Evolutionary conservation across 2,888 invertebrate genomes (phyloP).

Genomic region (Beris morrisii): DNA sequence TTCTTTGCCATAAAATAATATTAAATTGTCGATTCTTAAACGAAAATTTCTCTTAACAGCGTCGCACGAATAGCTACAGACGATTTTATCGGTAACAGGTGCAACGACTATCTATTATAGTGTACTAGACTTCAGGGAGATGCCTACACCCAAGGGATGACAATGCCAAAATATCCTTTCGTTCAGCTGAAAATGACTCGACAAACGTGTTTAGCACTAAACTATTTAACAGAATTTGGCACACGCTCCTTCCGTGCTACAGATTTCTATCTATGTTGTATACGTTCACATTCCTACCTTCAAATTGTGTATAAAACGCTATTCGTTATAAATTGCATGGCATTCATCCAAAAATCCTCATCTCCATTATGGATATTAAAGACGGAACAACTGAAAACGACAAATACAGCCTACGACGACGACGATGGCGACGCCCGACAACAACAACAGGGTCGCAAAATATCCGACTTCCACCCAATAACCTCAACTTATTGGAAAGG

Average conservation of each 20-base stretch:
- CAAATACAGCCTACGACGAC: too few relatives aligned
- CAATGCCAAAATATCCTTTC: slow-evolving; percentile 10
- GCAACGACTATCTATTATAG: slow-evolving; percentile 4
- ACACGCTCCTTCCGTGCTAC: slow-evolving; percentile 17
- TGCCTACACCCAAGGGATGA: not conserved
- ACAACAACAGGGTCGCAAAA: not conserved
- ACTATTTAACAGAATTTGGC: slow-evolving; percentile 34
- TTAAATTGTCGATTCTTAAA: too few relatives aligned
- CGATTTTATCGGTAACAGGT: slow-evolving; percentile 20
- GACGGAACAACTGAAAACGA: not conserved
- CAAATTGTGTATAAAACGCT: slow-evolving; percentile 11
- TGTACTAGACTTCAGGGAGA: not conserved
- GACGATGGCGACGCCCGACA: not conserved
- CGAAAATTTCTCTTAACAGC: too few relatives aligned
- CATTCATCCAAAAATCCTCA: slow-evolving; percentile 30
- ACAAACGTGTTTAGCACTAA: slow-evolving; percentile 35
- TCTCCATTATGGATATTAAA: slow-evolving; percentile 18
- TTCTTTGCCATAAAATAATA: too few relatives aligned
- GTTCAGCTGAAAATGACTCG: slow-evolving; percentile 27
- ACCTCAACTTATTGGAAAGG: too few relatives aligned
- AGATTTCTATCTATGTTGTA: slow-evolving; percentile 5
- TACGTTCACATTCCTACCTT: not conserved
- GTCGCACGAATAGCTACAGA: too few relatives aligned
- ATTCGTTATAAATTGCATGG: slow-evolving; percentile 34
- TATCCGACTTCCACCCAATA: too few relatives aligned